These are phyloP conservation scores for Congeria kusceri DNA, from an alignment of 2,888 invertebrate genomes.

Conservation along the genomic window DNA sequence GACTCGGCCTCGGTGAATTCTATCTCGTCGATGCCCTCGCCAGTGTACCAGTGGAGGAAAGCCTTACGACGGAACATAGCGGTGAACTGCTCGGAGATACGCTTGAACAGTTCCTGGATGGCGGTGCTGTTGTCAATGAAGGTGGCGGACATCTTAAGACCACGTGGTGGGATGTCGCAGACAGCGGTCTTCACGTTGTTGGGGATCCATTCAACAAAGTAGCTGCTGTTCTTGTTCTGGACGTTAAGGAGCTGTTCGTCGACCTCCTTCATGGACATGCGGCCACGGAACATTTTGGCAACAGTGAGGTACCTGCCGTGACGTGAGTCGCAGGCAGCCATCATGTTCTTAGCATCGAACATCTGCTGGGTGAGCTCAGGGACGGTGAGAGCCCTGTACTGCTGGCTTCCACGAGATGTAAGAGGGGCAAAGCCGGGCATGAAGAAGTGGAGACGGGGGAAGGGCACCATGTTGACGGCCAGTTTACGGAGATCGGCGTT, in stretches of 20 bases:
- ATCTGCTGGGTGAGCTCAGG: constrained; percentile 10
- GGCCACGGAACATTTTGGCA: constrained; percentile 1
- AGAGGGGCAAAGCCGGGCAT: constrained; percentile 6
- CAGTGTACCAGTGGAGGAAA: constrained; percentile 99
- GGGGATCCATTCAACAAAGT: constrained; percentile 84
- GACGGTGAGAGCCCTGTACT: constrained; percentile 8
- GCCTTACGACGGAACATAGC: constrained; percentile 98
- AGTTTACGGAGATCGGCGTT: constrained; percentile 7
- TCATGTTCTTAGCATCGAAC: constrained; percentile 8
- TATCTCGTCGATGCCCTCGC: constrained; percentile 99
- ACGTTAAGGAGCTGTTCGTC: constrained; percentile 87
- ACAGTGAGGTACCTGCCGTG: constrained; percentile 7
- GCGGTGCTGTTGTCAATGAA: constrained; percentile 89
- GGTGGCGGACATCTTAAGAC: constrained; percentile 95
- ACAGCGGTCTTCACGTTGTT: constrained; percentile 82
- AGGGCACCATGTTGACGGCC: constrained; percentile 10
- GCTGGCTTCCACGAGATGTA: constrained; percentile 1
- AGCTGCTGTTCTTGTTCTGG: constrained; percentile 84
- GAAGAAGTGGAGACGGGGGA: constrained; percentile 12
- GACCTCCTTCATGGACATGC: constrained; percentile 12
- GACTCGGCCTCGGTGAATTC: constrained; percentile 98
- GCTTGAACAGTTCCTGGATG: constrained; percentile 82
- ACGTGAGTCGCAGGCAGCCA: constrained; percentile 7
- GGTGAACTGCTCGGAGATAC: constrained; percentile 84
- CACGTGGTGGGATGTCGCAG: constrained; percentile 87